Conservation (phyloP, 1,140 invertebrate genomes). For the Pogonognathellus flavescens region DNA sequence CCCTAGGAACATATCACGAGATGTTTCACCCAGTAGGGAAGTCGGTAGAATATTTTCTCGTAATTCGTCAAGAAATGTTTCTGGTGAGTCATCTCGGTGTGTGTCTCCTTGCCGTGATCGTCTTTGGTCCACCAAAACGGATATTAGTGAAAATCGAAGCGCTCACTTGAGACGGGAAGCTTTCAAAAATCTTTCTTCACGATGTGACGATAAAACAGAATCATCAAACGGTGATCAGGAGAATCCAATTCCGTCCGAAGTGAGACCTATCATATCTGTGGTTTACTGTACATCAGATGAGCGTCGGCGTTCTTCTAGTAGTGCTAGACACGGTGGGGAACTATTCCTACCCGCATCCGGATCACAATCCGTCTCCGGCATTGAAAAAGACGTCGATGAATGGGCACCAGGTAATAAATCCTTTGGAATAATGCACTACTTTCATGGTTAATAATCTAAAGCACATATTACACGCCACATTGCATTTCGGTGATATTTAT, state of each 20-base stretch:
- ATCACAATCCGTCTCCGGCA: slow-evolving; percentile 53
- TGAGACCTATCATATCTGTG: slow-evolving; percentile 66
- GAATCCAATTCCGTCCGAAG: slow-evolving; percentile 55
- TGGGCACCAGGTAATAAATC: slow-evolving; percentile 57
- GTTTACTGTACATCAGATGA: slow-evolving; percentile 66
- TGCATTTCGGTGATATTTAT: too few species aligned
- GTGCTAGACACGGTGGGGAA: slow-evolving; percentile 51
- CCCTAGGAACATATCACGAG: slow-evolving; percentile 64
- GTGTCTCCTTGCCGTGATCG: slow-evolving; percentile 66
- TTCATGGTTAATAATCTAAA: too few species aligned
- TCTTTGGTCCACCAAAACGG: slow-evolving; percentile 63
- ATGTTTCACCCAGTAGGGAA: slow-evolving; percentile 66
- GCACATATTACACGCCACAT: too few species aligned
- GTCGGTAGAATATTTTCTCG: slow-evolving; percentile 66
- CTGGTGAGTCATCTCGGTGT: slow-evolving; percentile 67
- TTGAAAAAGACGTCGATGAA: slow-evolving; percentile 58
- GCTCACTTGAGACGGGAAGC: slow-evolving; percentile 66
- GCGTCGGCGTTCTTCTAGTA: slow-evolving; percentile 60
- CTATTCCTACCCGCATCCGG: slow-evolving; percentile 61
- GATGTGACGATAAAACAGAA: slow-evolving; percentile 62
- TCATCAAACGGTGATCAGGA: slow-evolving; percentile 65
- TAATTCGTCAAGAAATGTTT: slow-evolving; percentile 66
- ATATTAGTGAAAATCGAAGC: slow-evolving; percentile 58
- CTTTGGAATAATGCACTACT: too few species aligned
- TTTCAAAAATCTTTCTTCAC: slow-evolving; percentile 65